A percentile compares a stretch with the other conserved stretches of the same genome.
Evolutionary conservation across 35 echinoderm and acorn worm species (phyloP).

Genomic region (Amphiura filiformis): DNA sequence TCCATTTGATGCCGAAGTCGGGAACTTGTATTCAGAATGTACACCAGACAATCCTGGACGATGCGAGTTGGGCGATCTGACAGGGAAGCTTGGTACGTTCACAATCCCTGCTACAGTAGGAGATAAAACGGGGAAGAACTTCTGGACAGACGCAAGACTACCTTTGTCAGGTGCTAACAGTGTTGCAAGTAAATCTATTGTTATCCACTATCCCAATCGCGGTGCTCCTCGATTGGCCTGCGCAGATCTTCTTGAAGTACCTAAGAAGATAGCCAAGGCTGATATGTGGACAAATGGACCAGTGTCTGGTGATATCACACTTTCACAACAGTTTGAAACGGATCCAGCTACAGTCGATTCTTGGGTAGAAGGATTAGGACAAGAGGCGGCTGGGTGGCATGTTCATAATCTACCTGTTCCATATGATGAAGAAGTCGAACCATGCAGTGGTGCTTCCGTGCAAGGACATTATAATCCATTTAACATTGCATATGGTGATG

Average conservation of each 20-base stretch:
- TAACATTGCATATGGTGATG: slow-evolving; percentile 56
- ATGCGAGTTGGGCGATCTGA: slow-evolving; percentile 88
- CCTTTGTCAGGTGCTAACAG: slow-evolving; percentile 70
- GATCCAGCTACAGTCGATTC: slow-evolving; percentile 46
- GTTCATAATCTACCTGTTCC: slow-evolving; percentile 85
- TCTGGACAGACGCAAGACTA: slow-evolving; percentile 79
- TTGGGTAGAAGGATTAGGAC: slow-evolving; percentile 33
- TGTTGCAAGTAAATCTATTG: slow-evolving; percentile 54
- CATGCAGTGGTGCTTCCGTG: slow-evolving; percentile 38
- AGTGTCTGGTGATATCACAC: slow-evolving; percentile 35
- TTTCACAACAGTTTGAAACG: slow-evolving; percentile 46
- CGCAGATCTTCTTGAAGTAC: slow-evolving; percentile 55
- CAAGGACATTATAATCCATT: slow-evolving; percentile 94
- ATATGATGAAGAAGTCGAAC: slow-evolving; percentile 21
- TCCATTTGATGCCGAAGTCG: slow-evolving; percentile 72
- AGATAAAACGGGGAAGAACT: slow-evolving; percentile 56
- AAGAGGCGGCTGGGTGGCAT: slow-evolving; percentile 71
- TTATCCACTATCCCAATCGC: slow-evolving; percentile 64
- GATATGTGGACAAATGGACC: slow-evolving; percentile 57
- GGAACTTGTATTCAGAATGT: slow-evolving; percentile 55
- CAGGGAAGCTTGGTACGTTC: slow-evolving; percentile 68
- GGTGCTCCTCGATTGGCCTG: slow-evolving; percentile 56
- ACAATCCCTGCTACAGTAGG: slow-evolving; percentile 39
- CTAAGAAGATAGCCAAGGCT: slow-evolving; percentile 15
- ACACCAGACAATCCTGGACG: slow-evolving; percentile 51